Percentiles rank a stretch among this genome's conserved stretches.
These are phyloP conservation scores for Dinocampus coccinellae DNA, from an alignment of 2,888 invertebrate species.

Conservation along the genomic window DNA sequence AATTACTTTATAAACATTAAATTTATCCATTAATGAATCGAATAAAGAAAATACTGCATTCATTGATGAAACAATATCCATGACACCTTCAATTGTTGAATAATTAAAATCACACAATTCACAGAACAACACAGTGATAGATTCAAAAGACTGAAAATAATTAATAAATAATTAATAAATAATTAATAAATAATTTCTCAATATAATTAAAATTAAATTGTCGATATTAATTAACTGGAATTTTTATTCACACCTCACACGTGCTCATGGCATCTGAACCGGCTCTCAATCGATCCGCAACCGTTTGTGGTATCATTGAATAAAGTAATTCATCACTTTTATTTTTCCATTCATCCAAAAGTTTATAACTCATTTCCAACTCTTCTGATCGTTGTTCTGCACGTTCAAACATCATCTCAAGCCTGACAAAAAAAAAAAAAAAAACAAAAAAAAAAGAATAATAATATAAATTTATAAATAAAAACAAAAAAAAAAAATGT, in stretches of 20 bases:
- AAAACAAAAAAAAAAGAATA: constrained; percentile 20
- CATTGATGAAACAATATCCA: constrained; percentile 87
- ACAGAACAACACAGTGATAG: constrained; percentile 85
- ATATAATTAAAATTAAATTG: neutral
- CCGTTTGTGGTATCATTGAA: constrained; percentile 91
- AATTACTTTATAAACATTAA: constrained; percentile 87
- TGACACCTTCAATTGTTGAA: constrained; percentile 74
- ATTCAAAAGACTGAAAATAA: constrained; percentile 77
- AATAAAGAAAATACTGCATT: constrained; percentile 89
- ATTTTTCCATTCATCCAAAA: constrained; percentile 87
- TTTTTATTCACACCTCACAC: constrained; percentile 75
- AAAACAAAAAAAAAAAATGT: neutral
- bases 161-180: no score
- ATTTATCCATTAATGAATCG: constrained; percentile 85
- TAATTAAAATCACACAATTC: constrained; percentile 77
- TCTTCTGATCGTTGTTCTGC: constrained; percentile 85
- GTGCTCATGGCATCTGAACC: constrained; percentile 84
- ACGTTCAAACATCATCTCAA: constrained; percentile 86
- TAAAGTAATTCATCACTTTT: constrained; percentile 89
- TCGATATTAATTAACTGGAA: neutral
- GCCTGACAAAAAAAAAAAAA: constrained; percentile 61
- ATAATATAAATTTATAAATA: constrained; percentile 14
- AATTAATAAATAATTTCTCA: no score
- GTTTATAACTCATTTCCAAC: constrained; percentile 81
- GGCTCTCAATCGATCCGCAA: constrained; percentile 83